Conservation (phyloP, 2,888 invertebrate species). For the Diarsia brunnea region DNA sequence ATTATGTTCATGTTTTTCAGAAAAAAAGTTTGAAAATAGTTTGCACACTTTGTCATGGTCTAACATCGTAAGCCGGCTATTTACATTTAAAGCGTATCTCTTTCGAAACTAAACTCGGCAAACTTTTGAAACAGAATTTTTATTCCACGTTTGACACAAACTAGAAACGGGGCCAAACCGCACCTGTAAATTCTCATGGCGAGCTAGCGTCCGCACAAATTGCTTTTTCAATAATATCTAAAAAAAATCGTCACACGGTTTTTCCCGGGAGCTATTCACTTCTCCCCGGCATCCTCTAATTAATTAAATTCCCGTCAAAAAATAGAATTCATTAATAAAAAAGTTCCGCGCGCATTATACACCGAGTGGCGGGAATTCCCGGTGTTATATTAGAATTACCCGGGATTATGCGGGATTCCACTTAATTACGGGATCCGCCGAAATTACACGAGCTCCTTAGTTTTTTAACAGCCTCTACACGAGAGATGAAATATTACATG, state of each 20-base stretch:
- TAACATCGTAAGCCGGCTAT: constrained; percentile 31
- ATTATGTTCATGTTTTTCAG: constrained; percentile 30
- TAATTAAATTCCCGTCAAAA: constrained; percentile 81
- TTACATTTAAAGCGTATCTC: constrained; percentile 38
- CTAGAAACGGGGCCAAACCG: constrained; percentile 19
- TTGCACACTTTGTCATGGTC: constrained; percentile 20
- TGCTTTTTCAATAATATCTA: constrained; percentile 49
- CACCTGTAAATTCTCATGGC: constrained; percentile 47
- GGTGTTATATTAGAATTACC: constrained; percentile 82
- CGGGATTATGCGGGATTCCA: constrained; percentile 81
- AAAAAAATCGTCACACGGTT: constrained; percentile 46
- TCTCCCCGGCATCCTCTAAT: constrained; percentile 70
- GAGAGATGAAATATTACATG: constrained; percentile 58
- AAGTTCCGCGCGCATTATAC: constrained; percentile 69
- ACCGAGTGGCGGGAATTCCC: constrained; percentile 71
- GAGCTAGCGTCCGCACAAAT: constrained; percentile 31
- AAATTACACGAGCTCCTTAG: constrained; percentile 73
- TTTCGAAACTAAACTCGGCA: constrained; percentile 22
- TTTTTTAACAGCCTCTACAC: constrained; percentile 64
- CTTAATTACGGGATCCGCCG: constrained; percentile 79
- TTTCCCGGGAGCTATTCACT: constrained; percentile 56
- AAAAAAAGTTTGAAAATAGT: constrained; percentile 19
- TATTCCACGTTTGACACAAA: constrained; percentile 30
- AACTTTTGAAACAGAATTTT: constrained; percentile 31
- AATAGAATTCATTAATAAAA: constrained; percentile 83